These are phyloP conservation scores for Galaxea fascicularis DNA, from an alignment of 92 coral and sea anemone species.

Conservation along the genomic window DNA sequence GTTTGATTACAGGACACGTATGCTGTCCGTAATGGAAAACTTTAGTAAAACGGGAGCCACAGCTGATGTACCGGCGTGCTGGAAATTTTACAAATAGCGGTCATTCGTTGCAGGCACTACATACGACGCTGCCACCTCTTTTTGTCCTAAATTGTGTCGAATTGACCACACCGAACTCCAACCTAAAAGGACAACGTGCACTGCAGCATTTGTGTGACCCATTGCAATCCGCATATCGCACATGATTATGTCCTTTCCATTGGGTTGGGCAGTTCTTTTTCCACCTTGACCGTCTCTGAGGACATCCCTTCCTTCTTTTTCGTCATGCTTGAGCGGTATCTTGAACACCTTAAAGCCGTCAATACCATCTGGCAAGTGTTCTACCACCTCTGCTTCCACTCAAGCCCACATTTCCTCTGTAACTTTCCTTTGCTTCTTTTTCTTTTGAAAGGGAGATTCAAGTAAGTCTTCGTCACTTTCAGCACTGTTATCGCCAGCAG, in stretches of 20 bases:
- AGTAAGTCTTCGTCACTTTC: not conserved
- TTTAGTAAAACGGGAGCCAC: conserved; percentile 39
- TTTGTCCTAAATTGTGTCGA: conserved; percentile 44
- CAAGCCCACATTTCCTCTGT: conserved; percentile 40
- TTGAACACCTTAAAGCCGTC: conserved; percentile 41
- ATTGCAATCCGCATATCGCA: conserved; percentile 57
- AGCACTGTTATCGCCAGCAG: too few relatives aligned
- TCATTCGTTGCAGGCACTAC: conserved; percentile 53
- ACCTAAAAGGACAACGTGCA: conserved; percentile 42
- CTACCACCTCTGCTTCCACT: conserved; percentile 24
- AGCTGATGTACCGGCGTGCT: conserved; percentile 62
- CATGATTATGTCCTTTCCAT: conserved; percentile 60
- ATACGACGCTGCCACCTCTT: conserved; percentile 33
- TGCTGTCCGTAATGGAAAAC: conserved; percentile 64
- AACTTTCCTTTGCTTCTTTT: conserved; percentile 32
- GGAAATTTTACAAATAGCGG: conserved; percentile 28
- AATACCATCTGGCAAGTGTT: conserved; percentile 49
- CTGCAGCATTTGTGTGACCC: conserved; percentile 58
- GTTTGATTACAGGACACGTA: conserved; percentile 56
- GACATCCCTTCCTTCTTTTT: not conserved
- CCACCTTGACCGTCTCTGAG: conserved; percentile 66
- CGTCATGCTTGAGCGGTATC: not conserved
- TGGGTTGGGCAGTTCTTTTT: conserved; percentile 61
- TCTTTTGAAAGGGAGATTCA: not conserved
- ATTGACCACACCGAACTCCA: conserved; percentile 54